Base-by-base conservation (phyloP, 1,140 invertebrate genomes). In the Achroia grisella region DNA sequence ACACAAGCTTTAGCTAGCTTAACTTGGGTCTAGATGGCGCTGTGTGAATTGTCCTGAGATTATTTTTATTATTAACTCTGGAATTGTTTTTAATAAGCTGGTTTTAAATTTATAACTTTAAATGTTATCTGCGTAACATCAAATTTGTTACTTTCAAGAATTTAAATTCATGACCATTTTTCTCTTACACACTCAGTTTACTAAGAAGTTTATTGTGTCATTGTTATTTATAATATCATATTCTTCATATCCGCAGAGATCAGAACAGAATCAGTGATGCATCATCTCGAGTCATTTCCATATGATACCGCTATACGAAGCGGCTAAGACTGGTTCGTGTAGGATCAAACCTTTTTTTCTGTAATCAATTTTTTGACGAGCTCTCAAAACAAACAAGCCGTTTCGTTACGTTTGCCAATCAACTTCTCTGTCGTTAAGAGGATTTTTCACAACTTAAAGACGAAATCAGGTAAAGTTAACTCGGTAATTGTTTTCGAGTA, bases 361-460 rank as follows among this genome's bases (percentile, higher is more conserved):
- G 61, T 69, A 76, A 72, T 74, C 72, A 74, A 74, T 64, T 77
- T 73, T 63, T 62, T 55, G 64, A 67, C 57, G 57, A 56, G 40
- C 48, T 29, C 61, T 68, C 67, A 78, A 78, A 78, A 80, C 74
- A 80, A 78, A 80, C 74, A 74, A 63, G 64, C 56, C 48, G 54
- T 36, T 57, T 50, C 27, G 27, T n/a, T n/a, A n/a, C n/a, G n/a
- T n/a, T n/a, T n/a, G n/a, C n/a, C 30, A 12, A 32, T 27, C 14
- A 37, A 37, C 31, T 42, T 27, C 27, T 34, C 30, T 35, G 11
- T 43, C 15, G 33, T 37, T 14, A n/a, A 37, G 31, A 23, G 49
- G 32, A 46, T 32, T 46, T 34, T 52, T 36, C 37, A 29, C 37
- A 13, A 15, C 35, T 39, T 37, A n/a, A 23, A 28, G 35, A 39